These are phyloP conservation scores for Bruchidius siliquastri DNA, from an alignment of 2,888 invertebrate species.

Conservation along the genomic window DNA sequence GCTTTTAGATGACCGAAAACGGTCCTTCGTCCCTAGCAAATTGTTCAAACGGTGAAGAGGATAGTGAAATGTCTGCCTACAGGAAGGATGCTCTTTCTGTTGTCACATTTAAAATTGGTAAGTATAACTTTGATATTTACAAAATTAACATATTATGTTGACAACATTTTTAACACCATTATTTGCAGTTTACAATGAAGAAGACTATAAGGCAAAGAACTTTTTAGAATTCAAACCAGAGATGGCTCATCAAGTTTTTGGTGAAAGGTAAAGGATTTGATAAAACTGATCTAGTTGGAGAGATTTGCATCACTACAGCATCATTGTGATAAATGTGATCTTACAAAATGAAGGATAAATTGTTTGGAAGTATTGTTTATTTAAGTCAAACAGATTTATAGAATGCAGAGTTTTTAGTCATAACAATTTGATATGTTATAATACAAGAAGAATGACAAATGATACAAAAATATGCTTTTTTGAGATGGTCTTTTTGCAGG, in stretches of 20 bases:
- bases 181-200: slow-evolving; percentile 24
- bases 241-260: slow-evolving; percentile 93
- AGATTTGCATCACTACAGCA: too few relatives aligned
- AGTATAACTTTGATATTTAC: slow-evolving; percentile 3
- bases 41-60: slow-evolving; percentile 7
- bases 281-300: too few relatives aligned
- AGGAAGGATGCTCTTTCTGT: slow-evolving; percentile 29
- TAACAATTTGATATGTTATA: too few relatives aligned
- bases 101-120: slow-evolving; percentile 28
- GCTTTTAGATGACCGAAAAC: background rate
- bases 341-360: too few relatives aligned
- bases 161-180: slow-evolving; percentile 3
- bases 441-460: too few relatives aligned
- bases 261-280: slow-evolving; percentile 54
- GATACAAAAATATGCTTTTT: too few relatives aligned
- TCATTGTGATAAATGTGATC: too few relatives aligned
- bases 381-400: too few relatives aligned
- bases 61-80: slow-evolving; percentile 27
- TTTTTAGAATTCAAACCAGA: slow-evolving; percentile 62
- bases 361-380: too few relatives aligned
- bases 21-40: background rate
- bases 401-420: too few relatives aligned
- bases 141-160: background rate
- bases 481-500: too few relatives aligned
- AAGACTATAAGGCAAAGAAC: slow-evolving; percentile 19